Conservation (phyloP, 1,140 invertebrate genomes). For the Zaprionus davidi region DNA sequence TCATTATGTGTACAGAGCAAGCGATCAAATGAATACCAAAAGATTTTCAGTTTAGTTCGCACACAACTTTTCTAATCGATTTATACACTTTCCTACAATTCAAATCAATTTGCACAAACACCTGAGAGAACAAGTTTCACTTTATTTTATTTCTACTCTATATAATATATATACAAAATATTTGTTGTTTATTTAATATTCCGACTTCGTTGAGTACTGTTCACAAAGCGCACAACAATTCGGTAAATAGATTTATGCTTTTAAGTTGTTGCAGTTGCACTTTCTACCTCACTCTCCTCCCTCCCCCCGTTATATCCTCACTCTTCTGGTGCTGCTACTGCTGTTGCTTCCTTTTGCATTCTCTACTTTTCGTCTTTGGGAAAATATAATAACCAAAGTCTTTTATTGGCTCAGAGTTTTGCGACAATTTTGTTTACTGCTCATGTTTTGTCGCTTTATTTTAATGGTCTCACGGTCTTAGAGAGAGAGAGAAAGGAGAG, state of each 20-base stretch:
- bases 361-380: neutral
- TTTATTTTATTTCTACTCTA: neutral
- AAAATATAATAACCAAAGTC: constrained; percentile 43
- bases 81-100: neutral
- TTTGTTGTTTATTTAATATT: neutral
- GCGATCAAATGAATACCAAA: neutral
- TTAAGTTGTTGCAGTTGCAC: constrained; percentile 56
- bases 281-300: constrained; percentile 5
- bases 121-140: constrained; percentile 4
- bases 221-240: constrained; percentile 25
- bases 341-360: neutral
- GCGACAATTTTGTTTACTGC: constrained; percentile 65
- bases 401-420: constrained; percentile 40
- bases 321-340: neutral
- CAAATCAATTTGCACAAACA: neutral
- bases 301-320: too few relatives aligned
- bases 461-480: constrained; percentile 65
- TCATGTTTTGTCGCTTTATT: constrained; percentile 81
- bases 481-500: constrained; percentile 11
- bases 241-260: constrained; percentile 72
- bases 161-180: neutral
- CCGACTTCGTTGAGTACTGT: neutral
- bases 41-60: neutral
- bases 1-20: neutral
- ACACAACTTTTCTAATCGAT: neutral